These are phyloP conservation scores for Amazonetta brasiliensis DNA, from an alignment of 2,797 vertebrate genomes.

Conservation along the genomic window DNA sequence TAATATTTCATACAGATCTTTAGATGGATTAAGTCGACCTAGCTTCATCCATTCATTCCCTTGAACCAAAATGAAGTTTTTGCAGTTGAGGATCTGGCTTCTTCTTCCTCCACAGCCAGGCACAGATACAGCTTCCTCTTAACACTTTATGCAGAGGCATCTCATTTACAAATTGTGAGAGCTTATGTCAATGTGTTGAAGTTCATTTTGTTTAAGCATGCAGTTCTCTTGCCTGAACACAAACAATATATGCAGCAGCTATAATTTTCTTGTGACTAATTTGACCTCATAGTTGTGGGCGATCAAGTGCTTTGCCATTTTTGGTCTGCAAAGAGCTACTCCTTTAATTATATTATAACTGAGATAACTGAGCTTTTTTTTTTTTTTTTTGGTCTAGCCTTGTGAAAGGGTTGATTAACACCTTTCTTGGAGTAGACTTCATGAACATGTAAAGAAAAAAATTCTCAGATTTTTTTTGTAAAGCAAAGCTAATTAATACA, in stretches of 20 bases:
- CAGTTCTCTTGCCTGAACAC: neutral
- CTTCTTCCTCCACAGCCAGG: neutral
- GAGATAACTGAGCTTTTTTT: too few species aligned
- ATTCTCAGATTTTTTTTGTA: neutral
- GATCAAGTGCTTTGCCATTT: slow-evolving; percentile 11
- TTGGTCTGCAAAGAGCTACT: slow-evolving; percentile 16
- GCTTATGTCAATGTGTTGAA: neutral
- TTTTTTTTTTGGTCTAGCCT: neutral
- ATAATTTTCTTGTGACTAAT: slow-evolving; percentile 22
- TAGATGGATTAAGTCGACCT: neutral
- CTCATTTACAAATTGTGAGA: neutral
- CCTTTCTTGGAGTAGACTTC: slow-evolving; percentile 7
- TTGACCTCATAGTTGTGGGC: neutral
- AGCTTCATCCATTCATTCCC: neutral
- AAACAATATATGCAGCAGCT: neutral
- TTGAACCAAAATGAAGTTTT: neutral
- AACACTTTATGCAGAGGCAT: neutral
- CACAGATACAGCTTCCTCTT: neutral
- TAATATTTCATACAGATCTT: neutral
- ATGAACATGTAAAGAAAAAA: neutral
- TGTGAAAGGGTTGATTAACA: neutral
- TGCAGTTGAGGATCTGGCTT: neutral
- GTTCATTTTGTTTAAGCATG: slow-evolving; percentile 8
- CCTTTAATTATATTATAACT: slow-evolving; percentile 22
- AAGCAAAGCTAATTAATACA: slow-evolving; percentile 21